Conservation (phyloP, 2,888 invertebrate species). For the Thecocarcelia acutangulata region DNA sequence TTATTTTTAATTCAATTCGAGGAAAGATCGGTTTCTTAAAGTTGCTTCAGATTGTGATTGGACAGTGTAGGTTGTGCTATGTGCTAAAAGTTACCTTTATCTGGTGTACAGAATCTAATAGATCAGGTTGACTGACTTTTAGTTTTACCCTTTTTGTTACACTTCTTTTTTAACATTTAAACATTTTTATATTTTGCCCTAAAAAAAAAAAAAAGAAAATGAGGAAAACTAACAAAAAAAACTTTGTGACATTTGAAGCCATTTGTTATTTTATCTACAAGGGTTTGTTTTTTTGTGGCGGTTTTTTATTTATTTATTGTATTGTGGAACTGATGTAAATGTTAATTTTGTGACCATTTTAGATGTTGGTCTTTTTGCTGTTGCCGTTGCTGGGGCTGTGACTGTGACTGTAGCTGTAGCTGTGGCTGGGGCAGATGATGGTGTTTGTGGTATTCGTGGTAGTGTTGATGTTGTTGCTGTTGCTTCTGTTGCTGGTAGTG, state of each 20-base stretch:
- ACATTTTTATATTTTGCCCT: neutral
- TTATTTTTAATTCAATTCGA: too few species aligned
- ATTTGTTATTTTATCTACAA: constrained; percentile 62
- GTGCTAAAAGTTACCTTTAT: too few species aligned
- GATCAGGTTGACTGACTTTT: neutral
- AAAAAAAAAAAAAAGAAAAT: neutral
- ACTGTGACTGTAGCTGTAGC: constrained; percentile 69
- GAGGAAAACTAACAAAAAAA: constrained; percentile 2
- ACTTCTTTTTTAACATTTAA: neutral
- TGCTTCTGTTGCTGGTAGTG: constrained; percentile 8
- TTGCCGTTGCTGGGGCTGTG: constrained; percentile 61
- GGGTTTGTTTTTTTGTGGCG: too few species aligned
- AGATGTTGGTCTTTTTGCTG: constrained; percentile 72
- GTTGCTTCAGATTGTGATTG: too few species aligned
- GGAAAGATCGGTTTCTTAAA: too few species aligned
- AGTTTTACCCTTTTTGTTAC: neutral
- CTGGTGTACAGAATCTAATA: too few species aligned
- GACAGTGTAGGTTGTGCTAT: too few species aligned
- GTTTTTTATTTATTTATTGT: constrained; percentile 66
- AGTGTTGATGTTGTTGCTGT: constrained; percentile 16
- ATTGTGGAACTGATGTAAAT: constrained; percentile 43
- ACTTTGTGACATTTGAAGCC: constrained; percentile 45
- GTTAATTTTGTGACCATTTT: constrained; percentile 61
- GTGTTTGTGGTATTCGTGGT: constrained; percentile 30
- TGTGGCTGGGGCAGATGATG: constrained; percentile 58